phyloP scores from a whole-genome alignment of 53 echinoderm and acorn worm species.

The Hippasteria phrygiana region DNA sequence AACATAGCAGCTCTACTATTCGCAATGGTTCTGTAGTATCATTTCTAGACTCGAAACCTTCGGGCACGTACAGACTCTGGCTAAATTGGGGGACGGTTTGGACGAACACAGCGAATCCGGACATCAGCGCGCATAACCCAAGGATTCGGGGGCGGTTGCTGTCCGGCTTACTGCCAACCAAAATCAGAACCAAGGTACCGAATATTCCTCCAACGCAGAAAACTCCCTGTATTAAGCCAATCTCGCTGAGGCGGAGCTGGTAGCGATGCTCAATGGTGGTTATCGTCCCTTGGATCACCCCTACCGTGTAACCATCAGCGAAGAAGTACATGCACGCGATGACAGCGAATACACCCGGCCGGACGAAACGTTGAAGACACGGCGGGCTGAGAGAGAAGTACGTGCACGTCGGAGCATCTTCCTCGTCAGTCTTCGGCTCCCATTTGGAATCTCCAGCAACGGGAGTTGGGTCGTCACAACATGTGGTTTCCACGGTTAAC shows the following conservation, averaged over 20 bases:
- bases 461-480: too few species aligned
- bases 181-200: neutral
- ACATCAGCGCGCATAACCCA: neutral
- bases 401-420: neutral
- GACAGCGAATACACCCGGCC: neutral
- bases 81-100: constrained; percentile 20
- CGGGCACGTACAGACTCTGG: neutral
- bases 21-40: neutral
- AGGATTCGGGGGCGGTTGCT: constrained; percentile 8
- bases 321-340: neutral
- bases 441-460: neutral
- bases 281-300: constrained; percentile 8
- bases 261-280: constrained; percentile 19
- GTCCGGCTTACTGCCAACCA: constrained; percentile 9
- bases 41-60: neutral
- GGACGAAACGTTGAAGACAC: constrained; percentile 27
- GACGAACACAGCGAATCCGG: neutral
- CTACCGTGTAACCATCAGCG: constrained; percentile 3
- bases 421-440: neutral
- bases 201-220: constrained; percentile 17
- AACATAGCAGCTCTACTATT: neutral
- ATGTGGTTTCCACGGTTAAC: neutral
- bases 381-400: constrained; percentile 5
- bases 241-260: constrained; percentile 15
- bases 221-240: neutral